Evolutionary conservation across 2,888 invertebrate genomes (phyloP).

Genomic region (Nymphalis c-album): DNA sequence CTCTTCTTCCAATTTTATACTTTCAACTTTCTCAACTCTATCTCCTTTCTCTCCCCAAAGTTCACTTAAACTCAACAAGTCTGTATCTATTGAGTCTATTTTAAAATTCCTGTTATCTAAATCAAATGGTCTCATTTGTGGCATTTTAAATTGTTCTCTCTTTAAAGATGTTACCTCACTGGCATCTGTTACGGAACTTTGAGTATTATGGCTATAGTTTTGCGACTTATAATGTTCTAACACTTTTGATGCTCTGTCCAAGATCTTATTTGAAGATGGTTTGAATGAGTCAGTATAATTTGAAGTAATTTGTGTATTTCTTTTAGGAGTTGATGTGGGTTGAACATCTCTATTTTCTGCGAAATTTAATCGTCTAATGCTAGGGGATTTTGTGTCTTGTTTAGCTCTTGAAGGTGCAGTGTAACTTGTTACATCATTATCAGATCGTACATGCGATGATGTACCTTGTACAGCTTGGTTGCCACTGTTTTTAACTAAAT

Average conservation of each 20-base stretch:
- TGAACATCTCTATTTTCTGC: constrained; percentile 66
- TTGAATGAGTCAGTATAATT: constrained; percentile 57
- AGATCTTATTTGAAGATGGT: constrained; percentile 72
- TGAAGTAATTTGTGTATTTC: constrained; percentile 41
- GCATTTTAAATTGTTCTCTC: constrained; percentile 69
- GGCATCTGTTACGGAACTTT: constrained; percentile 51
- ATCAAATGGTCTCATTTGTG: constrained; percentile 67
- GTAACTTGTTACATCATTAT: constrained; percentile 24
- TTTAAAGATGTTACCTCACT: constrained; percentile 49
- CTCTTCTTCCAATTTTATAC: constrained; percentile 86
- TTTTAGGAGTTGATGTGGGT: constrained; percentile 73
- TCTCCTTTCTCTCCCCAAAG: constrained; percentile 82
- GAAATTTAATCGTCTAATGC: constrained; percentile 64
- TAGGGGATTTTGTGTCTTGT: constrained; percentile 57
- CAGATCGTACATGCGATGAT: constrained; percentile 15
- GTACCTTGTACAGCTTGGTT: constrained; percentile 42
- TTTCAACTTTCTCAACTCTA: constrained; percentile 58
- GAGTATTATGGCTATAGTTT: constrained; percentile 52
- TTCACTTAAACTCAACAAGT: constrained; percentile 82
- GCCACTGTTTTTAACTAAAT: constrained; percentile 65
- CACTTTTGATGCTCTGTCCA: constrained; percentile 69
- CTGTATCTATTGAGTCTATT: constrained; percentile 69
- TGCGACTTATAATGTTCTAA: constrained; percentile 71
- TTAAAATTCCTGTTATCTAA: constrained; percentile 52
- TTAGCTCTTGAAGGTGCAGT: constrained; percentile 29